These are phyloP conservation scores for Lutjanus erythropterus DNA, from an alignment of 2,113 vertebrate genomes.

Conservation along the genomic window DNA sequence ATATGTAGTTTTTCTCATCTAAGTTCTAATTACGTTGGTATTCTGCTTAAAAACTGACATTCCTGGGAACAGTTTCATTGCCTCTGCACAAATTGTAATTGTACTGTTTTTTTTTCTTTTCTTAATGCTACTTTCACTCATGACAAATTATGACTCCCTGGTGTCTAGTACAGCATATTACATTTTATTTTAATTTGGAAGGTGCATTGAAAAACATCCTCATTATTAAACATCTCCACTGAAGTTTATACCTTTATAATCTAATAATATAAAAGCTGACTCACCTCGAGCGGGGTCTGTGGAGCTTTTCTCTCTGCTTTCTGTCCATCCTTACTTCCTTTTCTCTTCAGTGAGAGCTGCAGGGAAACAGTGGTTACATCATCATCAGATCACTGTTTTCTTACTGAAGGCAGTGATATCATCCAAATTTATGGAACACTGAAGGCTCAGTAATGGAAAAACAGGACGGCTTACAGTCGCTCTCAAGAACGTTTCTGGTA, in stretches of 20 bases:
- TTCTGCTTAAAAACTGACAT: neutral
- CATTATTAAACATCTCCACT: slow-evolving; percentile 7
- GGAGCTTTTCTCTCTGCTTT: slow-evolving; percentile 92
- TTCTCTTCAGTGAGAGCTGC: slow-evolving; percentile 94
- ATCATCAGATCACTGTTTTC: slow-evolving; percentile 45
- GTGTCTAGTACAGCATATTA: neutral
- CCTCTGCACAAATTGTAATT: slow-evolving; percentile 3
- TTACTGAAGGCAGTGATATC: slow-evolving; percentile 51
- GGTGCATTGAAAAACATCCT: slow-evolving; percentile 12
- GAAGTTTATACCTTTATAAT: slow-evolving; percentile 12
- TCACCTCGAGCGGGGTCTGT: slow-evolving; percentile 93
- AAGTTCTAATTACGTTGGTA: neutral
- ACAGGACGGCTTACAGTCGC: slow-evolving; percentile 23
- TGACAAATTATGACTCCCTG: neutral
- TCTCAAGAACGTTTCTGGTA: slow-evolving; percentile 24
- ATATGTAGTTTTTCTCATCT: neutral
- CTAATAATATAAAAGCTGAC: slow-evolving; percentile 43
- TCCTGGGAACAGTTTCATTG: neutral
- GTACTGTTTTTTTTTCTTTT: too few relatives aligned
- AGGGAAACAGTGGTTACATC: slow-evolving; percentile 65
- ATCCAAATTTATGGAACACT: slow-evolving; percentile 49
- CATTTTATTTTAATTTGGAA: slow-evolving; percentile 34
- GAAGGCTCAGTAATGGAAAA: slow-evolving; percentile 45
- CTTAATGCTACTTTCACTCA: neutral
- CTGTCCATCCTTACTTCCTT: slow-evolving; percentile 94